Evolutionary conservation across 2,113 vertebrate species (phyloP), one percentile per base, ranked within the genome.

Genomic region (Syrrhaptes paradoxus): DNA sequence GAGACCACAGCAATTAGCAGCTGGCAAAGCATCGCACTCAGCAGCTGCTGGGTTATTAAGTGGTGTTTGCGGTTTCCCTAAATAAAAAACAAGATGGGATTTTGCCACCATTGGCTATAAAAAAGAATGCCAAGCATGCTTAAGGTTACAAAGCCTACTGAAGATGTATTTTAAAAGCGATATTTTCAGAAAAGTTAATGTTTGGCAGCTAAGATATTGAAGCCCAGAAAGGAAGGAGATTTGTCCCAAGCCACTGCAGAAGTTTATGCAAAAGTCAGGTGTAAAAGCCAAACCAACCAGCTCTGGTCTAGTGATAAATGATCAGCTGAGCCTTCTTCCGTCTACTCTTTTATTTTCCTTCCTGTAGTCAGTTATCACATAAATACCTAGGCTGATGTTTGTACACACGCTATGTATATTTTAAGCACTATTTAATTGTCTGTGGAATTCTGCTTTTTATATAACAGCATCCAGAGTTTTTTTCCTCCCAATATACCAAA

Each of bases 1-100:
- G 55, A 91, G 62, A 80, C 71, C 78, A 85, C 54, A 88, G 52
- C 91, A 93, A 90, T 91, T 70, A 85, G 65, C 90, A 85, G 46
- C 82, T 93, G 76, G 94, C 87, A 95, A 61, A 79, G 13, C 67
- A 83, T 75, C 82, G 59, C 49, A 19, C 41, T 77, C 48, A 59
- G 87, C 67, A 89, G 62, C 80, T 93, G 49, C 51, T 91, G 54
- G 1, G n/a, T 85, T 95, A 72, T 94, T 65, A 89, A 96, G 68
- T 72, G 31, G 52, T 86, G 67, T 41, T 87, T 95, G 78, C 8
- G 62, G 81, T 92, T 95, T 93, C 54, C 79, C 75, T 49, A 77
- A 93, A 88, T 32, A 74, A 43, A 81, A 72, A 90, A 58, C 46
- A 71, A 84, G 68, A 70, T 0, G 2, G 46, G 71, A 75, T 80